Evolutionary conservation across 2,888 invertebrate species (phyloP).

Genomic region (Hedya salicella): DNA sequence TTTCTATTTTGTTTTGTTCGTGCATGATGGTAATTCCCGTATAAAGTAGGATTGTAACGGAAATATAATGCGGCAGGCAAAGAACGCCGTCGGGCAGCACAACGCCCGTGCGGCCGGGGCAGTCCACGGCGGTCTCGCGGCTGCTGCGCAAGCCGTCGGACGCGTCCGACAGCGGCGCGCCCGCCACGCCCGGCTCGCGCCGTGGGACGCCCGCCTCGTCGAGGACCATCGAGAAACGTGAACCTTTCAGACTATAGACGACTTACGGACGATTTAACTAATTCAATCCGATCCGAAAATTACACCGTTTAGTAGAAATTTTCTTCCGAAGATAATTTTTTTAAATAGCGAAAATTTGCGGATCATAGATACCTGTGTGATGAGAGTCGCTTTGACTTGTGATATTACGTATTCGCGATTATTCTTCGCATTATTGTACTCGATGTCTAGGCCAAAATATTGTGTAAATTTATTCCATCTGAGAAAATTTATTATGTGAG

Average conservation of each 20-base stretch:
- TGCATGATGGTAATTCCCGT: slow-evolving; percentile 47
- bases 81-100: slow-evolving; percentile 91
- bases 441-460: slow-evolving; percentile 53
- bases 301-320: slow-evolving; percentile 47
- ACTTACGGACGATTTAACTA: slow-evolving; percentile 48
- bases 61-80: slow-evolving; percentile 80
- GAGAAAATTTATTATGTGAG: slow-evolving; percentile 44
- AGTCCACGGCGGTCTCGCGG: slow-evolving; percentile 86
- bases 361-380: slow-evolving; percentile 50
- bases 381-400: slow-evolving; percentile 63
- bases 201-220: slow-evolving; percentile 75
- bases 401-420: slow-evolving; percentile 48
- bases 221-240: slow-evolving; percentile 84
- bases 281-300: slow-evolving; percentile 41
- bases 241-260: slow-evolving; percentile 90
- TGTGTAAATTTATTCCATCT: slow-evolving; percentile 48
- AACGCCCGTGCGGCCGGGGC: slow-evolving; percentile 88
- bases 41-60: slow-evolving; percentile 44
- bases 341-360: slow-evolving; percentile 33
- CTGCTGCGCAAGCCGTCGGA: slow-evolving; percentile 88
- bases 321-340: slow-evolving; percentile 35
- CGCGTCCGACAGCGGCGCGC: slow-evolving; percentile 87
- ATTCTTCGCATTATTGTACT: slow-evolving; percentile 52
- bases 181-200: slow-evolving; percentile 71
- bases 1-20: slow-evolving; percentile 23